A percentile compares a stretch with the other conserved stretches of the same genome.
phyloP scores from a whole-genome alignment of 1,140 invertebrate species.

The Drosophila chauvacae region DNA sequence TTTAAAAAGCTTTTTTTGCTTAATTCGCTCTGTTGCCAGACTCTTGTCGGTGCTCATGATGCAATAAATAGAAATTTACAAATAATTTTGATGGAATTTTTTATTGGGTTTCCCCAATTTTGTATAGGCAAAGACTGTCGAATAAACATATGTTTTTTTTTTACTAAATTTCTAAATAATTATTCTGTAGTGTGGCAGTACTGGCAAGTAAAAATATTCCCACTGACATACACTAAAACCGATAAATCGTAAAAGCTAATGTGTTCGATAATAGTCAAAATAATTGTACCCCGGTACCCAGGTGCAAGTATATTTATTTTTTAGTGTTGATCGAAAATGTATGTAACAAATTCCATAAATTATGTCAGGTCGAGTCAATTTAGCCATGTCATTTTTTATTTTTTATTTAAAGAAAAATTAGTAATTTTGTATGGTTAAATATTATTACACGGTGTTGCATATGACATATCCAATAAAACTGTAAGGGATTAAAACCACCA shows the following conservation, averaged over 20 bases:
- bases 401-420: too few species aligned
- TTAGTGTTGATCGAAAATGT: too few species aligned
- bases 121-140: neutral
- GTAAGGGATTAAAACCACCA: too few species aligned
- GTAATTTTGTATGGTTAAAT: too few species aligned
- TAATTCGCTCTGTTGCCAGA: neutral
- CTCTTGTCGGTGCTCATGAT: neutral
- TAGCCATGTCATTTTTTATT: too few species aligned
- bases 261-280: neutral
- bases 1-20: neutral
- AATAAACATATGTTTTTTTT: neutral
- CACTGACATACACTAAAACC: neutral
- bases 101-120: conserved; percentile 1
- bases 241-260: neutral
- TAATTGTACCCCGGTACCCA: too few species aligned
- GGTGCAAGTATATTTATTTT: too few species aligned
- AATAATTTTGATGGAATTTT: conserved; percentile 10
- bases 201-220: neutral
- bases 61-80: neutral
- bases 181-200: neutral
- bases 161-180: neutral
- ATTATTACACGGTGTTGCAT: too few species aligned
- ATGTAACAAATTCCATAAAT: too few species aligned
- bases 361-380: too few species aligned
- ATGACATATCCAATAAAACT: too few species aligned